These are phyloP conservation scores for Serilophus lunatus DNA, from an alignment of 2,113 vertebrate species.

Conservation along the genomic window DNA sequence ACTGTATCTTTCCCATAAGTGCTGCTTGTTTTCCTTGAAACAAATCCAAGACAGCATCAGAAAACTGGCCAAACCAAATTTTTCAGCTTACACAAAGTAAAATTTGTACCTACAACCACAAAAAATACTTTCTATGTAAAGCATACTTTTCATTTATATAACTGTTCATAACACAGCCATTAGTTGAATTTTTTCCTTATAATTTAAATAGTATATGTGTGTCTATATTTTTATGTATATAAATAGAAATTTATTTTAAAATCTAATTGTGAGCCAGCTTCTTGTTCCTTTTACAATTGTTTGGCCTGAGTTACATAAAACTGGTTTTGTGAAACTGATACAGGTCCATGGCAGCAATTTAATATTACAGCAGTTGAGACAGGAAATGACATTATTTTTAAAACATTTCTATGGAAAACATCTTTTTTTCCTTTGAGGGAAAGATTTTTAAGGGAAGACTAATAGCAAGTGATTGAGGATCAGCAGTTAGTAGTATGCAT, in stretches of 20 bases:
- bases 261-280: not conserved
- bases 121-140: not conserved
- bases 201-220: not conserved
- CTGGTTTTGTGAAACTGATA: not conserved
- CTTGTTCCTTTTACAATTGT: not conserved
- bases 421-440: not conserved
- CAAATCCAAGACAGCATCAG: not conserved
- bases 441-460: not conserved
- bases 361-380: not conserved
- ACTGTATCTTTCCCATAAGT: not conserved
- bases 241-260: not conserved
- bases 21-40: not conserved
- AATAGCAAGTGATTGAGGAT: conserved; percentile 10
- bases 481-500: not conserved
- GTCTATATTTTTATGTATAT: not conserved
- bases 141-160: not conserved
- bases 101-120: not conserved
- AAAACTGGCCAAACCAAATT: not conserved
- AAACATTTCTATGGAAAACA: not conserved
- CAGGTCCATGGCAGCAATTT: not conserved
- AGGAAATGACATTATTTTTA: not conserved
- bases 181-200: not conserved
- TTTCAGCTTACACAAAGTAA: not conserved
- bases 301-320: not conserved
- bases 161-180: not conserved